These are phyloP conservation scores for Artibeus jamaicensis DNA, from an alignment of 2,797 vertebrate genomes.

Conservation along the genomic window DNA sequence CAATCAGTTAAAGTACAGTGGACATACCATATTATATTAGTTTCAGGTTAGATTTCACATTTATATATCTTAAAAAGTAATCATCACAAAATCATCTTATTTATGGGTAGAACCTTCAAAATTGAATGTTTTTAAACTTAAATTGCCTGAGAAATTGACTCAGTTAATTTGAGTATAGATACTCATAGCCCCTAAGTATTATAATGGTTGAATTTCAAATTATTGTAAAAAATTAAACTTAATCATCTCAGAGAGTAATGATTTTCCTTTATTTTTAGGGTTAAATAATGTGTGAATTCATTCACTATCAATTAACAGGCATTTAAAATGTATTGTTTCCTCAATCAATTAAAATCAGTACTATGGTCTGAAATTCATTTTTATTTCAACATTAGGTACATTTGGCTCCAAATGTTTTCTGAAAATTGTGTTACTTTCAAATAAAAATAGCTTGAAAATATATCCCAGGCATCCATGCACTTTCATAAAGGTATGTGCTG, in stretches of 20 bases:
- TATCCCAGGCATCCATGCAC: not conserved
- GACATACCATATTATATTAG: too few relatives aligned
- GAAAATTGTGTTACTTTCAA: slow-evolving; percentile 35
- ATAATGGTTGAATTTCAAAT: not conserved
- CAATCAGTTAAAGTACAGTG: too few relatives aligned
- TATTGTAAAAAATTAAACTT: not conserved
- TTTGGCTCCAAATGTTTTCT: not conserved
- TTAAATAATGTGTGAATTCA: not conserved
- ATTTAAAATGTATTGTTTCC: not conserved
- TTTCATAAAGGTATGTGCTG: not conserved
- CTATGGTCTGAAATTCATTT: not conserved
- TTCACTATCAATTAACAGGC: not conserved
- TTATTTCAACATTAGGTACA: not conserved
- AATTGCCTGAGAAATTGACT: not conserved
- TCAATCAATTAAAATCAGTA: not conserved
- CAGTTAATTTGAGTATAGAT: not conserved
- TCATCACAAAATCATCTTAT: too few relatives aligned
- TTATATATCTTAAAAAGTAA: too few relatives aligned
- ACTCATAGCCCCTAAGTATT: not conserved
- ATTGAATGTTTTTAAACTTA: not conserved
- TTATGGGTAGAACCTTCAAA: too few relatives aligned
- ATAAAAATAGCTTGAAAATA: slow-evolving; percentile 36
- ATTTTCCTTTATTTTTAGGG: not conserved
- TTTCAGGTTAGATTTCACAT: too few relatives aligned
- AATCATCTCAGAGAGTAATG: not conserved